Conservation (phyloP, 2,797 vertebrate species). For the Morelia viridis region DNA sequence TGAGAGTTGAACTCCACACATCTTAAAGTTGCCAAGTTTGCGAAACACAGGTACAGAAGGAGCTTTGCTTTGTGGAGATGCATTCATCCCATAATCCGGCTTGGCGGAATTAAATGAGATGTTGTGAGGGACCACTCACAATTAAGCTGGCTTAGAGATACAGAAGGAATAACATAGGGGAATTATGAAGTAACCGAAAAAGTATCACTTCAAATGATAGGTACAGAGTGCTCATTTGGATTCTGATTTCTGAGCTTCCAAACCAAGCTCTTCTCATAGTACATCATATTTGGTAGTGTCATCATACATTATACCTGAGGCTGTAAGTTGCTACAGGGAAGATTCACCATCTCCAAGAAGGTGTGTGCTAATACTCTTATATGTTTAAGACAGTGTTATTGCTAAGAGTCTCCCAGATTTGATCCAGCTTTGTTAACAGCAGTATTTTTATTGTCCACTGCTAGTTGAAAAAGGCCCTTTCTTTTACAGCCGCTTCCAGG, state of each 20-base stretch:
- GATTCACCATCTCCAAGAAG: not conserved
- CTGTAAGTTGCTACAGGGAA: not conserved
- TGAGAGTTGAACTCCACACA: not conserved
- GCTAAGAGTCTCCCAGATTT: not conserved
- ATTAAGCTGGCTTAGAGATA: not conserved
- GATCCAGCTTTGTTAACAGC: slow-evolving; percentile 8
- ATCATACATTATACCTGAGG: not conserved
- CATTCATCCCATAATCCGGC: not conserved
- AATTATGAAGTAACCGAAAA: not conserved
- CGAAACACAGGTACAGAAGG: not conserved
- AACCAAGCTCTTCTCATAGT: not conserved
- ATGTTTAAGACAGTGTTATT: not conserved
- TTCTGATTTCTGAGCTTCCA: not conserved
- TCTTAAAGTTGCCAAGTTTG: not conserved
- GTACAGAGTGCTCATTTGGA: not conserved
- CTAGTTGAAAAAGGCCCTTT: not conserved
- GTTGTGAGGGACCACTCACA: not conserved
- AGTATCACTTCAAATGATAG: not conserved
- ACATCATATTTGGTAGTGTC: not conserved
- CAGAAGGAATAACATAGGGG: not conserved
- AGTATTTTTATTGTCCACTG: not conserved
- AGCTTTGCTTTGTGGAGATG: not conserved
- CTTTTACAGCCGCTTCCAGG: slow-evolving; percentile 11
- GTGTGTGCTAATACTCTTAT: not conserved
- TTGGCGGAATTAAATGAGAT: not conserved